Conservation (phyloP, 1,140 invertebrate species). For the Proctacanthus coquilletti region DNA sequence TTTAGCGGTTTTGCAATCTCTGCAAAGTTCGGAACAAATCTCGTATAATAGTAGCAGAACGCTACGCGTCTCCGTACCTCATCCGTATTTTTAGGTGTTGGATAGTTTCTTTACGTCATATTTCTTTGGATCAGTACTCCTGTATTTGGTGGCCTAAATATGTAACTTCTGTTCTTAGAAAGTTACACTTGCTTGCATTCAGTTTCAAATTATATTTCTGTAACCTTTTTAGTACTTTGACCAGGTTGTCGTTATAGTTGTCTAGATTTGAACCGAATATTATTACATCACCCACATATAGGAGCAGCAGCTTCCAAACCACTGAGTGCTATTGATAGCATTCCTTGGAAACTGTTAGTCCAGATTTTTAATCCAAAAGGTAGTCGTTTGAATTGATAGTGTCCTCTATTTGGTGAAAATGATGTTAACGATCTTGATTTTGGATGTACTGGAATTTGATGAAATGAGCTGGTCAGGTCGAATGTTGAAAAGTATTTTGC, state of each 20-base stretch:
- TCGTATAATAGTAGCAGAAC: too few relatives aligned
- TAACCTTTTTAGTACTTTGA: constrained; percentile 11
- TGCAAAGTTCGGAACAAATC: too few relatives aligned
- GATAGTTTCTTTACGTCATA: constrained; percentile 10
- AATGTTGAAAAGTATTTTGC: constrained; percentile 25
- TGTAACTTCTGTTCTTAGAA: constrained; percentile 9
- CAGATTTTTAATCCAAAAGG: constrained; percentile 2
- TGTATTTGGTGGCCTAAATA: constrained; percentile 17
- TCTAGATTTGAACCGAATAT: constrained; percentile 9
- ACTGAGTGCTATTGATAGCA: constrained; percentile 5
- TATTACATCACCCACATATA: too few relatives aligned
- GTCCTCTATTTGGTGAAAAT: constrained; percentile 1
- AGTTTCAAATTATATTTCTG: constrained; percentile 12
- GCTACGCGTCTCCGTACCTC: constrained; percentile 11
- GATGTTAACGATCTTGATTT: too few relatives aligned
- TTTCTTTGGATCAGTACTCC: too few relatives aligned
- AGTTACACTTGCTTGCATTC: constrained; percentile 15
- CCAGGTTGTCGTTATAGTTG: constrained; percentile 9
- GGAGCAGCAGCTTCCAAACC: constrained; percentile 6
- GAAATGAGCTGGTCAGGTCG: constrained; percentile 30
- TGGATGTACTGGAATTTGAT: constrained; percentile 27
- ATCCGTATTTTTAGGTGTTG: constrained; percentile 9
- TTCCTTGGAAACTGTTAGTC: not conserved
- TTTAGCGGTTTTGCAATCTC: too few relatives aligned
- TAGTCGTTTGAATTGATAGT: not conserved